Base-by-base conservation (phyloP, 1,140 invertebrate genomes). In the Bombus difficillimus region DNA sequence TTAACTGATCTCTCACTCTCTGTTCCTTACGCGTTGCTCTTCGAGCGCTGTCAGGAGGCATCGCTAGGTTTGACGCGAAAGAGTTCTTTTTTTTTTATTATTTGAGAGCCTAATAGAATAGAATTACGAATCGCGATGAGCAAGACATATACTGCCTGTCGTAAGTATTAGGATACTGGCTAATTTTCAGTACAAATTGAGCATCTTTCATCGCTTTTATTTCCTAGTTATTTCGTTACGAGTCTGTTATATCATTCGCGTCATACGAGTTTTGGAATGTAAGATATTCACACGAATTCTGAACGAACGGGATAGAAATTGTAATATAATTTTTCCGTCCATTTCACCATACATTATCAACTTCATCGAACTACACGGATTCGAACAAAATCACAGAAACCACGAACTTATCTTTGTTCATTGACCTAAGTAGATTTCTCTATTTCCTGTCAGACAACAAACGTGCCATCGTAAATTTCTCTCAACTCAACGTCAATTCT, bases 401-500 rank as follows among this genome's bases (percentile, higher is more conserved):
- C 47, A 53, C 47, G 28, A 25, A n/a, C 28, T 62, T 41, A 25
- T 64, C 62, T 59, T 47, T 13, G 69, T 47, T 74, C 69, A 71
- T n/a, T 53, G n/a, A 15, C 47, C n/a, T 73, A 72, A 53, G 12
- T 81, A 69, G 39, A 39, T 57, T 25, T n/a, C 12, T 43, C 69
- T 82, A 39, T 74, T 82, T 74, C 69, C 53, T 34, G 62, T 47
- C 68, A 8, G 53, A 3, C 53, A 74, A 73, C 43, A 74, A 73
- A 72, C 39, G 53, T 43, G 22, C 13, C 69, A 12, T 39, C 39
- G 39, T 64, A 47, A 73, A 82, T 53, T 74, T 43, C 53, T 53
- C 32, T 57, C 62, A 64, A 47, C 66, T 81, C 47, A 71, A 82
- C 80, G 53, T 34, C 53, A 62, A 64, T 64, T n/a, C 69, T 71